Conservation (phyloP, 2,888 invertebrate species). For the Eristalis intricaria region DNA sequence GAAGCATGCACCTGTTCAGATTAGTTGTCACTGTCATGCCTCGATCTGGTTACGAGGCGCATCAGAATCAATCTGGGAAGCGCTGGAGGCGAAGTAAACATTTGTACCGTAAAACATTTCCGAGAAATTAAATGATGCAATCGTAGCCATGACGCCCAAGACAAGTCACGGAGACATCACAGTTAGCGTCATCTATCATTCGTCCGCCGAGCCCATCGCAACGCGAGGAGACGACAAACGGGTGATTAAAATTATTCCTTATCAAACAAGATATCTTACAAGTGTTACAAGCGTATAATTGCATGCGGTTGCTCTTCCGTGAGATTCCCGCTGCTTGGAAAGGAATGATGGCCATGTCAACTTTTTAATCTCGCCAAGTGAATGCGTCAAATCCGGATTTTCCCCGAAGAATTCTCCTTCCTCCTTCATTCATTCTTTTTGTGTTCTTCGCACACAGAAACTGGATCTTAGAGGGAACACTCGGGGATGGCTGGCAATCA, state of each 20-base stretch:
- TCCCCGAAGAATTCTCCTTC: not conserved
- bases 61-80: no score
- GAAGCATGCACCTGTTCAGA: no score
- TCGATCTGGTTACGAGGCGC: no score
- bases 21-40: no score
- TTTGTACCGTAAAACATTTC: no score
- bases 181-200: not conserved
- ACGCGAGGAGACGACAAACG: not conserved
- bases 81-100: no score
- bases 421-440: not conserved
- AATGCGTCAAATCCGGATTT: constrained; percentile 27
- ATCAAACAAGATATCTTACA: not conserved
- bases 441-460: constrained; percentile 10
- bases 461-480: constrained; percentile 33
- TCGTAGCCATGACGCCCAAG: no score
- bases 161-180: not conserved
- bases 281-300: not conserved
- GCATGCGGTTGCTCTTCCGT: not conserved
- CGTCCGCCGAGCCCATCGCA: not conserved
- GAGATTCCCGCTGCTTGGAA: not conserved
- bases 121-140: no score
- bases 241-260: not conserved
- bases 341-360: not conserved
- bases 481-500: not conserved
- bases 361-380: not conserved